These are phyloP conservation scores for Temnothorax nylanderi DNA, from an alignment of 1,140 invertebrate genomes.

Conservation along the genomic window DNA sequence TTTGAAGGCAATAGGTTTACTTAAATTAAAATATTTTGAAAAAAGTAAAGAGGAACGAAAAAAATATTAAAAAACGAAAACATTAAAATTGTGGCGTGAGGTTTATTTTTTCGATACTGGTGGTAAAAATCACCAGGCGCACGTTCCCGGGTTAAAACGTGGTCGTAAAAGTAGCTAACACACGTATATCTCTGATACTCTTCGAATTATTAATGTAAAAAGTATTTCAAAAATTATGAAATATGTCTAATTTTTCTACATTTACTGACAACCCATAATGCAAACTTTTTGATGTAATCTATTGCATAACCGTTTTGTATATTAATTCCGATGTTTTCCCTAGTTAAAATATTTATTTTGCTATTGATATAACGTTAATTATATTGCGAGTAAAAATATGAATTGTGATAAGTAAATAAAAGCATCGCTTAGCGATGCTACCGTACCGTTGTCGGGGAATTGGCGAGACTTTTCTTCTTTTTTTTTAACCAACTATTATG, in stretches of 20 bases:
- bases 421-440: background rate
- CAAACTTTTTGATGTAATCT: background rate
- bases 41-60: too few species aligned
- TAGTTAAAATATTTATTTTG: background rate
- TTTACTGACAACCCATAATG: background rate
- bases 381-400: background rate
- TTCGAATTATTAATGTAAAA: background rate
- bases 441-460: background rate
- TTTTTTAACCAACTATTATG: constrained; percentile 11
- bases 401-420: background rate
- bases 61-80: too few species aligned
- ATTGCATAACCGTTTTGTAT: background rate
- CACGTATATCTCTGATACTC: background rate
- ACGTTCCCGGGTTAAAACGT: background rate
- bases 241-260: background rate
- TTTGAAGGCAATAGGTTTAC: too few species aligned
- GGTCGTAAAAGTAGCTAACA: background rate
- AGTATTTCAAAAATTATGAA: background rate
- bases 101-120: too few species aligned
- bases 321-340: background rate
- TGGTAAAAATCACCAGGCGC: too few species aligned
- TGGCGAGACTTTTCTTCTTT: background rate
- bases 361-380: background rate
- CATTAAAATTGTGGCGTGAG: too few species aligned
- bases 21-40: too few species aligned